A percentile compares a stretch with the other conserved stretches of the same genome.
These are phyloP conservation scores for Fabriciana adippe DNA, from an alignment of 2,888 invertebrate species.

Conservation along the genomic window DNA sequence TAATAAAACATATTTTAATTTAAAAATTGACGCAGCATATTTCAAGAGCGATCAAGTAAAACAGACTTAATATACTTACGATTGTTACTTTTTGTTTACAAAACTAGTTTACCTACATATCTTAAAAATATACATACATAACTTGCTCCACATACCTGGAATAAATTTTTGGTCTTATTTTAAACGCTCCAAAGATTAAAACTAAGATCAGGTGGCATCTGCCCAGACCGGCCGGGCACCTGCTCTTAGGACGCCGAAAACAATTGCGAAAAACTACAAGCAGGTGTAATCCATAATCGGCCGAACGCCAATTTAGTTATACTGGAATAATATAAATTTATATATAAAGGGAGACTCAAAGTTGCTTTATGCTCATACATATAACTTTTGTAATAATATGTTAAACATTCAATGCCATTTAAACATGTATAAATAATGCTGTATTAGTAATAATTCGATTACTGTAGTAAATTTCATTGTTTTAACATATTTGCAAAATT, in stretches of 20 bases:
- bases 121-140: slow-evolving; percentile 4
- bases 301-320: slow-evolving; percentile 23
- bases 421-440: background rate
- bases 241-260: slow-evolving; percentile 59
- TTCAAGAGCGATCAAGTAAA: slow-evolving; percentile 7
- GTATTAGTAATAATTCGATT: background rate
- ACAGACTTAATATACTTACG: background rate
- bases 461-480: background rate
- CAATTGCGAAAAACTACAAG: slow-evolving; percentile 65
- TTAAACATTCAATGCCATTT: background rate
- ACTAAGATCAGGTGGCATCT: slow-evolving; percentile 55
- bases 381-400: too few relatives aligned
- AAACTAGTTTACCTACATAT: background rate
- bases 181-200: slow-evolving; percentile 27
- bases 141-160: background rate
- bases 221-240: slow-evolving; percentile 59
- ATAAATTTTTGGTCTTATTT: slow-evolving; percentile 23
- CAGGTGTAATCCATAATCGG: slow-evolving; percentile 56
- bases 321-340: slow-evolving; percentile 27
- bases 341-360: slow-evolving; percentile 25
- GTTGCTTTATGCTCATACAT: slow-evolving; percentile 4
- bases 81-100: too few relatives aligned
- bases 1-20: too few relatives aligned
- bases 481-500: background rate
- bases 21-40: background rate